Base-by-base conservation (phyloP, 2,888 invertebrate species). In the Cheiracanthium punctorium region DNA sequence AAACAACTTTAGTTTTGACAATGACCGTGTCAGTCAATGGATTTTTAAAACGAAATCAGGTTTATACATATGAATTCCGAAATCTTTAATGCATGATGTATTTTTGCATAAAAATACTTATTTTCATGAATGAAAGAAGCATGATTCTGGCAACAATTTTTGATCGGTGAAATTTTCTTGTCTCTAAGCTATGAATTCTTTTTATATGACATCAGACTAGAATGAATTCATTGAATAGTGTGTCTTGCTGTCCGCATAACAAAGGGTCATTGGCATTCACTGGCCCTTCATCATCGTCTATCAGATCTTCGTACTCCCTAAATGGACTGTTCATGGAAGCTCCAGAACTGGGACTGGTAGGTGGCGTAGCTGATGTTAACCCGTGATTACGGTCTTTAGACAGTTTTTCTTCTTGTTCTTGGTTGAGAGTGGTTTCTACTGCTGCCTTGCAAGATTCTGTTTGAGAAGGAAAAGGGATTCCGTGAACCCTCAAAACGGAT, bases 281-380 rank as follows among this genome's bases (percentile, higher is more conserved):
- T 12, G 73, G 73, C 32, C n/a, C 79, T 24, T 84, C 73, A 24
- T 75, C 43, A 29, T 70, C 80, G 1, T 14, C 43, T n/a, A 82
- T 82, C 37, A 84, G 33, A 43, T 79, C 74, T 14, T 82, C 76
- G 64, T 82, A 82, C n/a, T 69, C 65, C 17, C 52, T 20, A 48
- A 58, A 37, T 29, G 73, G 69, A 64, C 74, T 84, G 37, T 32
- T 43, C n/a, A 37, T 43, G 2, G 71, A 71, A 28, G 17, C 70
- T 65, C 76, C 82, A n/a, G 84, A 74, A 28, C 77, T 84, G 29
- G 82, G 82, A 82, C 82, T 82, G 24, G 84, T 84, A 37, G 84
- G 84, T n/a, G 84, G 84, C 0, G 84, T 84, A 17, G 72, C 52
- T 58, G 43, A 67, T n/a, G n/a, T 33, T 58, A 58, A 20, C 2